A percentile compares a stretch with the other conserved stretches of the same genome.
Evolutionary conservation across 2,113 vertebrate species (phyloP).

Genomic region (Antennarius striatus): DNA sequence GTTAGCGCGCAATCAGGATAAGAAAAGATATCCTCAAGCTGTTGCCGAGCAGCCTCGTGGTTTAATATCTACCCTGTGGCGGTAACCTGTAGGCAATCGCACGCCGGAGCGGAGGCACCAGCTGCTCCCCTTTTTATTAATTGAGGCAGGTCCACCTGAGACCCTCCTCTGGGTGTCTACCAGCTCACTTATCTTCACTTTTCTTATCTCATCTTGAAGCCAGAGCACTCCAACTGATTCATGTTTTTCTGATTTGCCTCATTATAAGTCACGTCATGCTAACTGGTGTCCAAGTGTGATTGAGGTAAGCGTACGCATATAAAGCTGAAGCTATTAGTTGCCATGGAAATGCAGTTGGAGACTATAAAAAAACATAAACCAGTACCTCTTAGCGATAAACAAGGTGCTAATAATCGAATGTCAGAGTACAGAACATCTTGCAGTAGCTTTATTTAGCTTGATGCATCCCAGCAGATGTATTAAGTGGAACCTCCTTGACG

Average conservation of each 20-base stretch:
- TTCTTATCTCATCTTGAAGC: slow-evolving; percentile 17
- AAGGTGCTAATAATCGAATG: no score
- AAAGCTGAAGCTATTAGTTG: no score
- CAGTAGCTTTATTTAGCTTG: no score
- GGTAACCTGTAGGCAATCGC: slow-evolving; percentile 36
- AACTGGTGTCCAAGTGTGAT: neutral
- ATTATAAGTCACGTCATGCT: neutral
- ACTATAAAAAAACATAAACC: no score
- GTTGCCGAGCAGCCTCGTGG: slow-evolving; percentile 20
- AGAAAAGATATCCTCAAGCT: slow-evolving; percentile 21
- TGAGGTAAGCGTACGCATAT: no score
- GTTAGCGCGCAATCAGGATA: neutral
- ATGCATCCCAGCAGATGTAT: no score
- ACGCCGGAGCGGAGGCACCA: slow-evolving; percentile 28
- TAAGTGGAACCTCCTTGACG: no score
- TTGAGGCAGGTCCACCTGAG: slow-evolving; percentile 31
- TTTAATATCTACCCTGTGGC: slow-evolving; percentile 40
- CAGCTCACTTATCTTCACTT: slow-evolving; percentile 7
- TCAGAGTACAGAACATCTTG: no score
- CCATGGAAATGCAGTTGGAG: no score
- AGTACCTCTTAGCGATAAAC: no score
- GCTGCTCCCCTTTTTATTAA: slow-evolving; percentile 55
- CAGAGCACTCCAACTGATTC: neutral
- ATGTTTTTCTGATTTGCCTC: neutral
- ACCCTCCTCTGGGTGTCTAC: slow-evolving; percentile 6